Evolutionary conservation across 2,113 vertebrate genomes (phyloP), one percentile per base, ranked within the genome.

Genomic region (Nyctibius bracteatus): DNA sequence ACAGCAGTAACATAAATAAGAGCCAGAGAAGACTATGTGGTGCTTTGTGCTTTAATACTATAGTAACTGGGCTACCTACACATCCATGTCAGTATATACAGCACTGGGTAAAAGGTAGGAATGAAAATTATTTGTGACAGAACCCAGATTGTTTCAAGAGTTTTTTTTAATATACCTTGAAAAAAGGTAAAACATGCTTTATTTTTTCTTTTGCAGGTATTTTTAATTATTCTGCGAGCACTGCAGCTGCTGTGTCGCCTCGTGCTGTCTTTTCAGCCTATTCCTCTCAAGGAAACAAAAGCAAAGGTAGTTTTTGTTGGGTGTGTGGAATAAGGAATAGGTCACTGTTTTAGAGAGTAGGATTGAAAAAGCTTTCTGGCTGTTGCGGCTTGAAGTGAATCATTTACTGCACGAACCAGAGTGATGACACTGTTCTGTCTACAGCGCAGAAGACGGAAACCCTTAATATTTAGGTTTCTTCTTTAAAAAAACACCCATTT

Each of bases 191-290:
- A 86, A 66, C 23, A 5, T 65, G 14, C 52, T 81, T 72, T 72
- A 31, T 58, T 88, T 68, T 87, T 55, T 43, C 93, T 94, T 84
- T 85, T 95, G 28, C 97, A 99, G 99, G 94, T 99, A 47, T 99
- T 99, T 93, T 96, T 99, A 73, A 96, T 99, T 96, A 97, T 99
- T 80, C 97, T 99, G 39, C 98, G 99, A 95, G 99, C 99, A 12
- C 95, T 99, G 54, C 98, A 98, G 77, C 97, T 99, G 20, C 97
- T 98, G 49, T 99, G 98, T 88, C 98, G 99, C 37, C 97, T 99
- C 6, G 99, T 99, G 81, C 82, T 99, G 47, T 99, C 99, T 86
- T 96, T 99, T 16, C 99, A 99, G 93, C 99, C 99, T 7, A 7
- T 99, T 96, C 97, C 99, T 44, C 93, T 99, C 62, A 99, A 99